Evolutionary conservation across 2,113 vertebrate species (phyloP), one percentile per base, ranked within the genome.

Genomic region (Dasyurus viverrinus): DNA sequence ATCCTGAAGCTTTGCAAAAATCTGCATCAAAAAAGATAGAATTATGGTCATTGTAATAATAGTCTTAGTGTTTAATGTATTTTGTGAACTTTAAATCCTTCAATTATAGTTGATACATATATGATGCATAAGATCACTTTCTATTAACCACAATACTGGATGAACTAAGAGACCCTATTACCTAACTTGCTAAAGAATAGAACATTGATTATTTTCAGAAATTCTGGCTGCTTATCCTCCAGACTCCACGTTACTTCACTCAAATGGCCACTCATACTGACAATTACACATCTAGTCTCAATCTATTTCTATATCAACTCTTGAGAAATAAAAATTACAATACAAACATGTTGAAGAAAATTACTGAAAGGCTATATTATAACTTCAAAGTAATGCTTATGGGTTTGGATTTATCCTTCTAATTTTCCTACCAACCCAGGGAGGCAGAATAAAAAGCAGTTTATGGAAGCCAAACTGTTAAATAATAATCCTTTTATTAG

Each of bases 401-500:
- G 19, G 26, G 16, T 96, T 95, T 89, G 95, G 92, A 53, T 50
- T 91, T 93, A 89, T 84, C 90, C 94, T n/a, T 55, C 94, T 94
- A 54, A 96, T 91, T 96, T 53, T 91, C 11, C 95, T 95, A 90
- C 89, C 89, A 90, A 90, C 48, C 92, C 95, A 94, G 93, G 94
- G n/a, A 50, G 90, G 96, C 0, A 90, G 84, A 93, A 96, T 89
- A 84, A 95, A 97, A 95, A 54, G 47, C 53, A 95, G 94, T 42
- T 93, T 90, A 89, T 30, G 23, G 11, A 91, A 93, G 54, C 9
- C 92, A 60, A 94, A 89, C 93, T 91, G 93, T 96, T 98, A 97
- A 98, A 98, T 97, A 97, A 98, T 97, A 96, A 98, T 95, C 93
- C 94, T 84, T 90, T 97, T 96, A 95, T 95, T 95, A 96, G 94